Evolutionary conservation across 2,113 vertebrate species (phyloP).

Genomic region (Caranx melampygus): DNA sequence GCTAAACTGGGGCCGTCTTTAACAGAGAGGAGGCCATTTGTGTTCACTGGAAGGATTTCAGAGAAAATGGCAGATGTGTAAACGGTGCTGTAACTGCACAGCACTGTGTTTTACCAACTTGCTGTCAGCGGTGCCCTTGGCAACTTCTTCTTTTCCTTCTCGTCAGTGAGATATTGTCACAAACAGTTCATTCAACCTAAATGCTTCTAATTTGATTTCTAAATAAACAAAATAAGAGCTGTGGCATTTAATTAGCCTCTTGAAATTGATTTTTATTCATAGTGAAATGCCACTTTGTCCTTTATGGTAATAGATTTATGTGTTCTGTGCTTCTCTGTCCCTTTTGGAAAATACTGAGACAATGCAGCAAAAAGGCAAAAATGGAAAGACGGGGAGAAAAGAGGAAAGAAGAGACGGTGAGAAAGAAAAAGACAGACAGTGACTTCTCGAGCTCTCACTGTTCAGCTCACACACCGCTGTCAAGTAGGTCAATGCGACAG

Average conservation of each 20-base stretch:
- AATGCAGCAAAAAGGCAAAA: neutral
- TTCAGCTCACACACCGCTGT: slow-evolving; percentile 53
- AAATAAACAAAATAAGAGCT: slow-evolving; percentile 33
- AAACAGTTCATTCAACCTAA: neutral
- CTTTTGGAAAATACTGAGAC: neutral
- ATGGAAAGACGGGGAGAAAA: neutral
- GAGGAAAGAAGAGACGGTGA: slow-evolving; percentile 1
- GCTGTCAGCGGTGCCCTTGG: neutral
- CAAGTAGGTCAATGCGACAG: slow-evolving; percentile 74
- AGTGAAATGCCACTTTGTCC: slow-evolving; percentile 41
- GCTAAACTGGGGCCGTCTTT: neutral
- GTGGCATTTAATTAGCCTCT: slow-evolving; percentile 36
- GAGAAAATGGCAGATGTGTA: slow-evolving; percentile 8
- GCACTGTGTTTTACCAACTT: neutral
- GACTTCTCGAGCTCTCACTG: slow-evolving; percentile 49
- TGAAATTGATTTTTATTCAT: slow-evolving; percentile 26
- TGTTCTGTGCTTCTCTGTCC: neutral
- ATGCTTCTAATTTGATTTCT: slow-evolving; percentile 31
- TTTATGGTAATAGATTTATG: slow-evolving; percentile 33
- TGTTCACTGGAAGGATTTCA: neutral
- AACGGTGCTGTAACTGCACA: neutral
- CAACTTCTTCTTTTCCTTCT: neutral
- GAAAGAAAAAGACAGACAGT: slow-evolving; percentile 19
- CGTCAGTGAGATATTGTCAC: slow-evolving; percentile 7
- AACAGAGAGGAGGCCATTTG: neutral